phyloP scores from a whole-genome alignment of 2,888 invertebrate species.

The Strigamia crassipes region DNA sequence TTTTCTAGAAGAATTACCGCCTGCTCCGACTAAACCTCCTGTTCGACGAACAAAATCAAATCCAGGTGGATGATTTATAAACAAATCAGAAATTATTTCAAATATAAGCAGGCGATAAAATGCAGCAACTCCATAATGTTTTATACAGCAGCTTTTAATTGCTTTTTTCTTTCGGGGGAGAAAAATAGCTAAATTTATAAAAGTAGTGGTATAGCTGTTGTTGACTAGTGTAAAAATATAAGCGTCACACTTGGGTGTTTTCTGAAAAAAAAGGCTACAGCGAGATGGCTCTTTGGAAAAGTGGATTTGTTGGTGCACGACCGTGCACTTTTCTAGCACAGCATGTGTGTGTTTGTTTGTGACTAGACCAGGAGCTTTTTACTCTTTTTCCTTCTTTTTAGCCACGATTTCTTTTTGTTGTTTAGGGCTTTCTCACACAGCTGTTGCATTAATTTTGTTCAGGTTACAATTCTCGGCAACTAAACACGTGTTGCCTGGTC shows the following conservation, averaged over 20 bases:
- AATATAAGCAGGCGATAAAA: neutral
- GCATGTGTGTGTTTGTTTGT: constrained; percentile 6
- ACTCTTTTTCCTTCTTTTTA: neutral
- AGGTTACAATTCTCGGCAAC: constrained; percentile 2
- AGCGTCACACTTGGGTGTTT: neutral
- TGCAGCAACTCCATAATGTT: no score
- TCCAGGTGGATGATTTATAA: neutral
- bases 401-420: constrained; percentile 10
- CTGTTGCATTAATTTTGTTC: constrained; percentile 10
- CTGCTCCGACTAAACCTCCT: constrained; percentile 10
- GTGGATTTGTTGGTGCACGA: constrained; percentile 8
- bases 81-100: neutral
- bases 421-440: constrained; percentile 8
- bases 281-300: constrained; percentile 5
- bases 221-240: neutral
- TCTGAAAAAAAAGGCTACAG: neutral
- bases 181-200: neutral
- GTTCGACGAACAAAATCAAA: neutral
- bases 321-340: constrained; percentile 3
- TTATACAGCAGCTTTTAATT: no score
- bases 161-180: neutral
- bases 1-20: constrained; percentile 19
- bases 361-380: constrained; percentile 10
- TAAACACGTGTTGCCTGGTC: constrained; percentile 4
- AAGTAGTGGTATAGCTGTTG: neutral